phyloP scores from a whole-genome alignment of 2,113 vertebrate genomes.

The Leuciscus idus region DNA sequence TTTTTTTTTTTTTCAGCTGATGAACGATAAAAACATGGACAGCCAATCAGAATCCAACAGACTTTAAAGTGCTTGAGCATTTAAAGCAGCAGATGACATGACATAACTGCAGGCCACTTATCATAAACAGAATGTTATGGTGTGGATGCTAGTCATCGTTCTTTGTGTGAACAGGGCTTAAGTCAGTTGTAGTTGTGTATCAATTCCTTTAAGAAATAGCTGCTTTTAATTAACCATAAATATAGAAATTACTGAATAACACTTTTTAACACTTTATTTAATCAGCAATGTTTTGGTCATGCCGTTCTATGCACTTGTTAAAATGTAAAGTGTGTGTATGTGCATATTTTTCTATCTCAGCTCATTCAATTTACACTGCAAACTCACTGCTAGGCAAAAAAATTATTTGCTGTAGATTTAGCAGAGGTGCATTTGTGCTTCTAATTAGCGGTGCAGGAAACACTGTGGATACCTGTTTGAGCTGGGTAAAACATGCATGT shows the following conservation, averaged over 20 bases:
- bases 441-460: neutral
- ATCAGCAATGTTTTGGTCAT: neutral
- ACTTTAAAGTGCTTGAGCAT: too few species aligned
- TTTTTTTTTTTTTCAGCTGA: too few species aligned
- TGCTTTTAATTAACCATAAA: neutral
- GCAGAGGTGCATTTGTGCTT: neutral
- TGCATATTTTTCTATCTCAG: neutral
- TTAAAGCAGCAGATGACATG: too few species aligned
- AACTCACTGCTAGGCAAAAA: neutral
- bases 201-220: too few species aligned
- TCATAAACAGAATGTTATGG: too few species aligned
- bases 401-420: neutral
- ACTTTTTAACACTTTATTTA: neutral
- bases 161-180: too few species aligned
- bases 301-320: neutral
- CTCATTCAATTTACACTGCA: neutral
- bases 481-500: neutral
- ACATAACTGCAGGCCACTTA: too few species aligned
- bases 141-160: too few species aligned
- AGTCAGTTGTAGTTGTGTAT: too few species aligned
- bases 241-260: neutral
- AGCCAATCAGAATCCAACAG: too few species aligned
- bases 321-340: neutral
- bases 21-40: too few species aligned
- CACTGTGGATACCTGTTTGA: conserved; percentile 4